Evolutionary conservation across 2,113 vertebrate genomes (phyloP), one percentile per base, ranked within the genome.

Genomic region (Alethe diademata): DNA sequence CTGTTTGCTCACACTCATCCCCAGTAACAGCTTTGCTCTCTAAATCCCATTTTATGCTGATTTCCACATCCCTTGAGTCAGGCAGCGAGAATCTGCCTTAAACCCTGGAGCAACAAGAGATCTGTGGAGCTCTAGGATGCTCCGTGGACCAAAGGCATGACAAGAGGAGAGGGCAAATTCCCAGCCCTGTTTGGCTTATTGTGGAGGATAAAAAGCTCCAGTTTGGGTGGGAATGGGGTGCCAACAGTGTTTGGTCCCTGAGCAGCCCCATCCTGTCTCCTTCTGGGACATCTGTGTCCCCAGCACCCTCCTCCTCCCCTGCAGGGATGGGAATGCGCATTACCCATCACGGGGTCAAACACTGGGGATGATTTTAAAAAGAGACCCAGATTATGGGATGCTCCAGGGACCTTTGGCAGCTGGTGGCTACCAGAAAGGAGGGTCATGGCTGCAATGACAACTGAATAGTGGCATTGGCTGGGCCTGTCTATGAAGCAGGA

Each of bases 41-140:
- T 15, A 90, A 96, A 95, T 95, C 95, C 92, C 62, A 57, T 95
- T 95, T 94, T 90, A 47, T 72, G 88, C 93, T 67, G 88, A 69
- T 95, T 96, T 78, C 74, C 45, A 69, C 85, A 75, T 93, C 85
- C 88, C 85, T 93, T 87, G 90, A 96, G 70, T 48, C 70, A 75
- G 74, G 70, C 87, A 75, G 74, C 6, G 43, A 92, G 81, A 92
- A 87, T 82, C 70, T 88, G 95, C 57, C 74, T 93, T 90, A 93
- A 94, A 61, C 45, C 61, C 62, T 5, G 53, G 51, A 90, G 66
- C 74, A 45, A 79, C 2, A 19, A 3, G 66, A 90, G 81, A 79
- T 92, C 88, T 94, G 78, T 60, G 73, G 31, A 57, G 40, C 61
- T 48, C 47, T 20, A 31, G 78, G 81, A 82, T 25, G 70, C 50